Evolutionary conservation across 2,888 invertebrate species (phyloP).

Genomic region (Crossocerus cetratus): DNA sequence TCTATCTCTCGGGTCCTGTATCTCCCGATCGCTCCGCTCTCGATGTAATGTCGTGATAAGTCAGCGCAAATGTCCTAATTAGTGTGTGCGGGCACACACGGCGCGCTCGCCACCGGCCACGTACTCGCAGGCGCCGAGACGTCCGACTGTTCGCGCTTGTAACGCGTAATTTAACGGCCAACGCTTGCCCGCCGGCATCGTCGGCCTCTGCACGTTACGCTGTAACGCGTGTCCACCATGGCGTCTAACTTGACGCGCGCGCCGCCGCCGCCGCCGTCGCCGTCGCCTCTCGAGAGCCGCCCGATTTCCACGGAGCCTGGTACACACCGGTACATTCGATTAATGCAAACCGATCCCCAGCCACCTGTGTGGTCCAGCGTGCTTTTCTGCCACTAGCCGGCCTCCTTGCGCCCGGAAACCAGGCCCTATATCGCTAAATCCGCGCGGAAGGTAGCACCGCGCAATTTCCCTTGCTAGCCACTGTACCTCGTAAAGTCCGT

Average conservation of each 20-base stretch:
- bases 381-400: not conserved
- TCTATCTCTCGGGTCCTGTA: slow-evolving; percentile 41
- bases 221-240: slow-evolving; percentile 38
- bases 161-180: slow-evolving; percentile 45
- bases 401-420: not conserved
- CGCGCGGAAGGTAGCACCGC: not conserved
- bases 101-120: not conserved
- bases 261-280: too few species aligned
- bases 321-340: slow-evolving; percentile 18
- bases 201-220: slow-evolving; percentile 26
- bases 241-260: slow-evolving; percentile 22
- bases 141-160: slow-evolving; percentile 21
- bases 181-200: slow-evolving; percentile 24
- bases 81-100: slow-evolving; percentile 32
- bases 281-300: not conserved
- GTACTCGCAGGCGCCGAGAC: not conserved
- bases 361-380: slow-evolving; percentile 17
- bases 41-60: slow-evolving; percentile 53
- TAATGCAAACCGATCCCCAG: slow-evolving; percentile 30
- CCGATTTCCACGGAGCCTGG: slow-evolving; percentile 24
- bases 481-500: not conserved
- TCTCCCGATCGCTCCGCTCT: slow-evolving; percentile 27
- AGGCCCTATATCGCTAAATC: not conserved
- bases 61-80: slow-evolving; percentile 55
- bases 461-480: not conserved